phyloP scores from a whole-genome alignment of 1,140 invertebrate species.

The Ooceraea biroi region DNA sequence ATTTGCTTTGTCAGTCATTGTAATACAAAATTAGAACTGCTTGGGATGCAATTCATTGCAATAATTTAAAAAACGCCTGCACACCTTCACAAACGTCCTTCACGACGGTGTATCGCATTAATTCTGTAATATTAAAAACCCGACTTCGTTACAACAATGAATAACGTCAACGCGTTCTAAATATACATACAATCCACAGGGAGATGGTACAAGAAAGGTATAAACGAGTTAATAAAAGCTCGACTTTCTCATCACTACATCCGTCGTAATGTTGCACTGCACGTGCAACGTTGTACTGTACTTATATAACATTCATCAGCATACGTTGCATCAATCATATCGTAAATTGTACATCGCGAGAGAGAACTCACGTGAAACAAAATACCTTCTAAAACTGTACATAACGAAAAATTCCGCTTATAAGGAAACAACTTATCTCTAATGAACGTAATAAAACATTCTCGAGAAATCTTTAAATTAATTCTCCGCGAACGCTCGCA shows the following conservation, averaged over 20 bases:
- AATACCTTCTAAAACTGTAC: constrained; percentile 25
- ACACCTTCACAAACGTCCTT: neutral
- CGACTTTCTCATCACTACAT: neutral
- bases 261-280: neutral
- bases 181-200: neutral
- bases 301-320: neutral
- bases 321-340: too few relatives aligned
- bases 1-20: neutral
- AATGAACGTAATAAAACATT: neutral
- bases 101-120: neutral
- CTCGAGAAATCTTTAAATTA: constrained; percentile 6
- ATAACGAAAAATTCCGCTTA: neutral
- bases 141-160: neutral
- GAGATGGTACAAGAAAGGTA: neutral
- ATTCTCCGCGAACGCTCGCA: neutral
- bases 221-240: neutral
- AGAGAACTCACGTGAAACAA: constrained; percentile 17
- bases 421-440: neutral
- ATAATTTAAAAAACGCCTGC: neutral
- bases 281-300: constrained; percentile 1
- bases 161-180: neutral
- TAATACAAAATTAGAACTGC: neutral
- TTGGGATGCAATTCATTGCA: neutral
- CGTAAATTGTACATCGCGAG: constrained; percentile 6
- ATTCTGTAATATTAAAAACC: neutral